phyloP scores from a whole-genome alignment of 2,888 invertebrate genomes.

The Helleia helle region DNA sequence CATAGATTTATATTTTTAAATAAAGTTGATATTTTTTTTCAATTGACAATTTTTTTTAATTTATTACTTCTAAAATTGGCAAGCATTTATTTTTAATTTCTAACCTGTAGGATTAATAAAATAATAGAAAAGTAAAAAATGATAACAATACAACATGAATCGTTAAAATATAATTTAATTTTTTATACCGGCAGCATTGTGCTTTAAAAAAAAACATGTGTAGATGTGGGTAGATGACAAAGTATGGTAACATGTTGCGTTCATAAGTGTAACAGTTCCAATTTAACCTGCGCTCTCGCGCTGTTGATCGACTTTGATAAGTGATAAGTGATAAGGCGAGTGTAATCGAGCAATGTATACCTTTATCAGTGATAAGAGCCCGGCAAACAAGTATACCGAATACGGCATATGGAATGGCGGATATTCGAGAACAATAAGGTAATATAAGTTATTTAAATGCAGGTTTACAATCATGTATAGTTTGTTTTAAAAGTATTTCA shows the following conservation, averaged over 20 bases:
- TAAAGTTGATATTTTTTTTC: no score
- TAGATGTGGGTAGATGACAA: slow-evolving; percentile 15
- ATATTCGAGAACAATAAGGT: slow-evolving; percentile 48
- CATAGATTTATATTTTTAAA: no score
- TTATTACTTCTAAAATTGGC: no score
- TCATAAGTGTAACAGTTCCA: slow-evolving; percentile 5
- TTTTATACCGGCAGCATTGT: neutral
- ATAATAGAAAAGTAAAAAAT: no score
- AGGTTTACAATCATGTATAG: neutral
- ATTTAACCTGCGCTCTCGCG: slow-evolving; percentile 17
- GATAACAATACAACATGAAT: no score
- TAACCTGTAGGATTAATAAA: no score
- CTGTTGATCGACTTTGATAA: slow-evolving; percentile 59
- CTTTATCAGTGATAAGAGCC: slow-evolving; percentile 61
- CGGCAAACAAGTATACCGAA: slow-evolving; percentile 50
- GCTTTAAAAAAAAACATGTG: neutral
- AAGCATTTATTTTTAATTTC: no score
- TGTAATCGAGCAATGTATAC: slow-evolving; percentile 61
- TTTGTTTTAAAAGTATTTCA: neutral
- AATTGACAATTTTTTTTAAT: no score
- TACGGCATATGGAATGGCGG: slow-evolving; percentile 39
- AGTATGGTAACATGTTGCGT: slow-evolving; percentile 1
- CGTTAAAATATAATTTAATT: no score
- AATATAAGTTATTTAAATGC: slow-evolving; percentile 14
- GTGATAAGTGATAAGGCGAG: slow-evolving; percentile 55